Percentiles rank a stretch among this genome's conserved stretches.
These are phyloP conservation scores for Brienomyrus longianalis DNA, from an alignment of 2,113 vertebrate species.

Conservation along the genomic window DNA sequence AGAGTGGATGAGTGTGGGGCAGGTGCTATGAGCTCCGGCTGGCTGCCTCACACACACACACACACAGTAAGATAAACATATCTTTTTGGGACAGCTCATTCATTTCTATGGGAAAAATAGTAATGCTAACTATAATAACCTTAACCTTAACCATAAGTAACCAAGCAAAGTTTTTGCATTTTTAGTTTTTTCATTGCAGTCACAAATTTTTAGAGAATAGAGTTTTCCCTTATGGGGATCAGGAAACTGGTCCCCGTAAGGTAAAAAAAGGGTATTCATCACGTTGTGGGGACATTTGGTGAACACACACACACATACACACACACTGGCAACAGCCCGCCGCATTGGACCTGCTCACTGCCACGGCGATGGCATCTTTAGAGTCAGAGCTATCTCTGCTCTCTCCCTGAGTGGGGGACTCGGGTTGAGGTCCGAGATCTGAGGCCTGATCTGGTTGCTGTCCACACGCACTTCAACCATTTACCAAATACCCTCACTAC, in stretches of 20 bases:
- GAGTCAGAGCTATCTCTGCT: not conserved
- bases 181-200: no score
- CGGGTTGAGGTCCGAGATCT: not conserved
- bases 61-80: no score
- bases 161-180: no score
- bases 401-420: not conserved
- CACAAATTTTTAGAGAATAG: no score
- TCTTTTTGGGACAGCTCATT: no score
- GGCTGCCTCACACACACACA: slow-evolving; percentile 31
- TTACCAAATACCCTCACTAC: not conserved
- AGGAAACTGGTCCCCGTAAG: no score
- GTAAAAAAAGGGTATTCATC: no score
- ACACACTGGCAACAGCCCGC: not conserved
- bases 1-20: not conserved
- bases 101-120: no score
- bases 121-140: no score
- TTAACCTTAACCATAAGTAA: no score
- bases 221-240: no score
- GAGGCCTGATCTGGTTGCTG: not conserved
- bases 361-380: not conserved
- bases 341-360: not conserved
- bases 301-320: slow-evolving; percentile 11
- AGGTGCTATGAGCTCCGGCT: not conserved
- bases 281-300: no score
- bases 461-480: not conserved